phyloP scores from a whole-genome alignment of 2,113 vertebrate genomes.

The Ciconia boyciana region DNA sequence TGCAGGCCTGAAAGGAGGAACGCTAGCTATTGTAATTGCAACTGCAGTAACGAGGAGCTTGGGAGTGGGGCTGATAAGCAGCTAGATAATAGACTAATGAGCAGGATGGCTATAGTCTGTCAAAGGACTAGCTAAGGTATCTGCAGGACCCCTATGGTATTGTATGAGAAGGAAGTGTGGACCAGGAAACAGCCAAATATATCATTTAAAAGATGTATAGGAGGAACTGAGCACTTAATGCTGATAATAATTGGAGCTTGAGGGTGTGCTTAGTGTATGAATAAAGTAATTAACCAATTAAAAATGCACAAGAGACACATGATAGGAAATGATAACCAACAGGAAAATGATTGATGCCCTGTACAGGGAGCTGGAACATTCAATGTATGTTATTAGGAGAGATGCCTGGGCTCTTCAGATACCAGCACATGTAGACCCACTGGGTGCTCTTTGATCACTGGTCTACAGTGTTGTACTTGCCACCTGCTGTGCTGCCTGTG shows the following conservation, averaged over 20 bases:
- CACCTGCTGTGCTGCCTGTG: constrained; percentile 25
- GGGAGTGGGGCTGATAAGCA: constrained; percentile 41
- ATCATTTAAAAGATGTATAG: constrained; percentile 12
- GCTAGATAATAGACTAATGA: constrained; percentile 52
- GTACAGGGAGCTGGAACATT: constrained; percentile 1
- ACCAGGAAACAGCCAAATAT: not conserved
- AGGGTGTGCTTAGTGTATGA: constrained; percentile 54
- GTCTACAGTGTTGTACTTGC: not conserved
- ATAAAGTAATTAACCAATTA: constrained; percentile 68
- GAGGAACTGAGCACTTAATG: constrained; percentile 25
- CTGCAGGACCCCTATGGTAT: not conserved
- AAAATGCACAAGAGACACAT: constrained; percentile 56
- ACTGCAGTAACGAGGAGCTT: constrained; percentile 30
- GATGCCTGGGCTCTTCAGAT: not conserved
- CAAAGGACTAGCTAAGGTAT: constrained; percentile 17
- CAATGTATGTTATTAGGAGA: not conserved
- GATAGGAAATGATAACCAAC: constrained; percentile 55
- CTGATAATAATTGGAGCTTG: constrained; percentile 54
- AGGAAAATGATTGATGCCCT: constrained; percentile 56
- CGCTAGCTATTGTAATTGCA: constrained; percentile 5
- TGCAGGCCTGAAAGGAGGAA: not conserved
- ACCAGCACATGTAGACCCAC: not conserved
- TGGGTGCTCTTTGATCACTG: not conserved
- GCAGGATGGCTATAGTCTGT: not conserved
- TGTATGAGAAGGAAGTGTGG: not conserved